phyloP scores from a whole-genome alignment of 2,797 vertebrate species.

The Mus caroli region DNA sequence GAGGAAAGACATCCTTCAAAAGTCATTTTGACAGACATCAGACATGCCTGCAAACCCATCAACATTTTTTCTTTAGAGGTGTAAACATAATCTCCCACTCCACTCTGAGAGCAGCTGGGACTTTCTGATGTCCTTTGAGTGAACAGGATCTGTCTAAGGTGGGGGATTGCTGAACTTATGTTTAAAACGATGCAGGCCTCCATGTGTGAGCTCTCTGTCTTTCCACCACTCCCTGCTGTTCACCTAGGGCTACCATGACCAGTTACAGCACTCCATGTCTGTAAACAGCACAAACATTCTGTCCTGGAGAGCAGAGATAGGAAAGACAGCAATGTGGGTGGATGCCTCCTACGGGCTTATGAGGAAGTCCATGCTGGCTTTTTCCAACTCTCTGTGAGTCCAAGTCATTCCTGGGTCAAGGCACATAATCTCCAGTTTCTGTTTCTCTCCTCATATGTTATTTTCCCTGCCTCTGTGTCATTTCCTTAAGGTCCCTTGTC shows the following conservation, averaged over 20 bases:
- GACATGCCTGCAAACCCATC: background rate
- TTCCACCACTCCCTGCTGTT: background rate
- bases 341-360: background rate
- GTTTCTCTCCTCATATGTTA: background rate
- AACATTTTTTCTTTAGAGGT: background rate
- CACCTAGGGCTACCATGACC: background rate
- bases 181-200: background rate
- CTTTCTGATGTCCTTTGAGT: background rate
- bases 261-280: background rate
- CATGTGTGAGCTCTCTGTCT: background rate
- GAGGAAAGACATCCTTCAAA: conserved; percentile 9
- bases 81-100: background rate
- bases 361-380: background rate
- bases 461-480: background rate
- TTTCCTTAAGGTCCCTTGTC: background rate
- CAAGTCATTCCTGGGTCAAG: background rate
- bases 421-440: background rate
- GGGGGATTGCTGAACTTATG: background rate
- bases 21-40: conserved; percentile 14
- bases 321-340: background rate
- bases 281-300: background rate
- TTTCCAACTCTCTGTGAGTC: background rate
- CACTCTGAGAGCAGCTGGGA: background rate
- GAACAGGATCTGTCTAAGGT: background rate
- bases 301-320: background rate